Base-by-base conservation (phyloP, 2,113 vertebrate species). In the Psittacus erithacus region DNA sequence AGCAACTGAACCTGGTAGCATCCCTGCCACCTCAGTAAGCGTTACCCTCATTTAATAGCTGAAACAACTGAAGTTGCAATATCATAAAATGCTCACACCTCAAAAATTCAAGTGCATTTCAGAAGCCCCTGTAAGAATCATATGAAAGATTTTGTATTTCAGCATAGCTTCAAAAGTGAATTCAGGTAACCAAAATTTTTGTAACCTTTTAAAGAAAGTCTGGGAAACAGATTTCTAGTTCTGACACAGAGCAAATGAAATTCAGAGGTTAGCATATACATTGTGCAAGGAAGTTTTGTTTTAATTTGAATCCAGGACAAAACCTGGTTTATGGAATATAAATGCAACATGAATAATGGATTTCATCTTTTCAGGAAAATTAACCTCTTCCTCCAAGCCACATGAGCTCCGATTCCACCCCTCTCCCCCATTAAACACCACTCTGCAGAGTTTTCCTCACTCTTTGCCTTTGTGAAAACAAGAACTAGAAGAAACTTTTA, bases 371-470 rank as follows among this genome's bases (percentile, higher is more conserved):
- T 55, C 23, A 86, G 39, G 19, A 70, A 94, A 88, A 65, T 19
- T 41, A 65, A 69, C 17, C 9, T 80, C 17, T 53, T 73, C 19
- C 7, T 15, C 77, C 17, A 57, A 69, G 20, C 38, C 24, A 44
- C 13, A 82, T 31, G 6, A 65, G 41, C 27, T 17, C 13, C 52
- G 38, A 74, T n/a, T 27, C 24, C 44, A 47, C 9, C 7, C 18
- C 5, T 71, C 17, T 79, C 5, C 18, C 27, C 12, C 38, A 57
- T 18, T n/a, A 27, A 18, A 67, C 17, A 10, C 22, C 7, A 67
- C 13, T 29, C 5, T 0, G 1, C 11, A 35, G 10, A n/a, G 11
- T 29, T 86, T 77, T 77, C 22, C 17, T 65, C 2, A 0, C 17
- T 73, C 18, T 73, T 76, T 78, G 8, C 5, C 23, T 76, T 75